Evolutionary conservation across 2,888 invertebrate genomes (phyloP).

Genomic region (Panopea generosa): DNA sequence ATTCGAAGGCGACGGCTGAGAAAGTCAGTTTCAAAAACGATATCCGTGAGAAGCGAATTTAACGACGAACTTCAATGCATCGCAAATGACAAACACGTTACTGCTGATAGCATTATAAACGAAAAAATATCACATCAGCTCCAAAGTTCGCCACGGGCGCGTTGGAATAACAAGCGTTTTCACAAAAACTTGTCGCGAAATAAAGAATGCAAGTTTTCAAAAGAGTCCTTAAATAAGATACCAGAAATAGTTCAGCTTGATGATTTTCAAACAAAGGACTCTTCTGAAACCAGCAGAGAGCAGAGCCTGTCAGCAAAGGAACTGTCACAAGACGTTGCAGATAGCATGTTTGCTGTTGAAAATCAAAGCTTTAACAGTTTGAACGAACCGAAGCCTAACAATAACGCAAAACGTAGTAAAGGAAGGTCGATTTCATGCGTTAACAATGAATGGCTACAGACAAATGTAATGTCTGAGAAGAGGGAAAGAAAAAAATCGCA

Average conservation of each 20-base stretch:
- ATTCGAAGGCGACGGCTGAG: not conserved
- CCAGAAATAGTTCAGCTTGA: not conserved
- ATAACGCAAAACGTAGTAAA: not conserved
- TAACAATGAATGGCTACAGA: too few species aligned
- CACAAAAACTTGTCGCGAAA: slow-evolving; percentile 30
- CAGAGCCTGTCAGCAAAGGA: too few species aligned
- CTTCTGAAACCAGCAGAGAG: too few species aligned
- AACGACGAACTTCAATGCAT: too few species aligned
- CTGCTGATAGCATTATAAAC: not conserved
- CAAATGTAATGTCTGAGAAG: too few species aligned
- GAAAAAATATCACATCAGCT: not conserved
- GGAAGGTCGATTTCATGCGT: slow-evolving; percentile 15
- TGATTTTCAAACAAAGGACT: too few species aligned
- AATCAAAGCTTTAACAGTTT: too few species aligned
- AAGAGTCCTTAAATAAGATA: not conserved
- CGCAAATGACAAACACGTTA: not conserved
- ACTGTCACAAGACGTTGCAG: too few species aligned
- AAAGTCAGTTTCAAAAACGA: not conserved
- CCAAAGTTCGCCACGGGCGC: slow-evolving; percentile 13
- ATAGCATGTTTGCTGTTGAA: too few species aligned
- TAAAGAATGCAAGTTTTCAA: not conserved
- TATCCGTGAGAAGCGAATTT: not conserved
- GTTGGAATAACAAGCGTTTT: slow-evolving; percentile 28
- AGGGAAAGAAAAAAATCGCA: too few species aligned
- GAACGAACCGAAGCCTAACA: too few species aligned